Conservation (phyloP, 37 sponge, comb jelly and placozoan genomes). For the Spongia lamella region DNA sequence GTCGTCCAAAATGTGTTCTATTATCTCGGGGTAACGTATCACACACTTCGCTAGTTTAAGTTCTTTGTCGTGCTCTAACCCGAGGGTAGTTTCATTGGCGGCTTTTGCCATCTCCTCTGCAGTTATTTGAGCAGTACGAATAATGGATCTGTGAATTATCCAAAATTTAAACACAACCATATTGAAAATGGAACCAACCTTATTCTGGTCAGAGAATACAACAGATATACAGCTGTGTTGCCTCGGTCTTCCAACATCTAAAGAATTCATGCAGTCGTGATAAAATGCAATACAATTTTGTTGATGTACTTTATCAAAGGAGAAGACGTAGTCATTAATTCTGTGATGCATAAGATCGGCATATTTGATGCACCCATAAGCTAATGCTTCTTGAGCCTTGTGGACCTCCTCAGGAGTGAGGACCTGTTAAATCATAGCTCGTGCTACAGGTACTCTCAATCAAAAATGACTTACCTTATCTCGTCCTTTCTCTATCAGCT, state of each 20-base stretch:
- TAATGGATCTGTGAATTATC: conserved; percentile 71
- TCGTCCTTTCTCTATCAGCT: conserved; percentile 74
- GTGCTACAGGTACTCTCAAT: background rate
- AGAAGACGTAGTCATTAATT: conserved; percentile 95
- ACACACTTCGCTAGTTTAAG: conserved; percentile 86
- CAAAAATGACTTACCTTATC: conserved; percentile 54
- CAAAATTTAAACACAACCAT: background rate
- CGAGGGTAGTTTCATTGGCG: conserved; percentile 48
- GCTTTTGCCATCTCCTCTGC: conserved; percentile 61
- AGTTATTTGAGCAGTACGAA: conserved; percentile 73
- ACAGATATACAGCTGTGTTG: conserved; percentile 97
- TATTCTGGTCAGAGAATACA: conserved; percentile 90
- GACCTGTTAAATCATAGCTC: conserved; percentile 40
- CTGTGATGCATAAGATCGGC: conserved; percentile 91
- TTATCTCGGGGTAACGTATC: conserved; percentile 88
- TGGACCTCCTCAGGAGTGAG: conserved; percentile 81
- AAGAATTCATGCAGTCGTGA: background rate
- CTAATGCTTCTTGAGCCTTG: conserved; percentile 84
- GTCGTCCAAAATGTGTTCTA: conserved; percentile 49
- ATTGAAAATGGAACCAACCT: conserved; percentile 17
- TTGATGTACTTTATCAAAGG: conserved; percentile 87
- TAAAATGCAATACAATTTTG: background rate
- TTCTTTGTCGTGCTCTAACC: conserved; percentile 80
- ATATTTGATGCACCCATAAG: conserved; percentile 99
- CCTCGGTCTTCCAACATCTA: conserved; percentile 94